Base-by-base conservation (phyloP, 2,797 vertebrate genomes). In the Prunella strophiata region DNA sequence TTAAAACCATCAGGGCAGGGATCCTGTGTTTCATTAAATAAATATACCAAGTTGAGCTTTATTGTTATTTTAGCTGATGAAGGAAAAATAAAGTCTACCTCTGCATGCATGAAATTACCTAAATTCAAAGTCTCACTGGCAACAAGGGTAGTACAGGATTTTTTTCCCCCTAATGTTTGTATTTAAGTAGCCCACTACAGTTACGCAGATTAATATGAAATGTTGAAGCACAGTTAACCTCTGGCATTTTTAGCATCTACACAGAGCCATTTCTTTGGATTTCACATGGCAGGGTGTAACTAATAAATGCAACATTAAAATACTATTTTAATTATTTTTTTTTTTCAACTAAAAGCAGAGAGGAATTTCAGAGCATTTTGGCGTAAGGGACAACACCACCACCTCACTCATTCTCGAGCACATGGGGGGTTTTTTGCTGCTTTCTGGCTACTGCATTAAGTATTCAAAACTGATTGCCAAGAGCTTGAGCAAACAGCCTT, bases 1-100 rank as follows among this genome's bases (percentile, higher is more conserved):
- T 98, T 97, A 93, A 98, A 98, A 97, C 96, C 97, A 97, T 94
- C 80, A 89, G 89, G 89, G 65, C 94, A 79, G 66, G 92, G 79
- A 96, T 97, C 96, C 97, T 96, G 93, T 36, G 85, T 97, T 97
- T 92, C 95, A 75, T 92, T 95, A 95, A 91, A 87, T 70, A 97
- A 96, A 97, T 97, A 97, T 63, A 91, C 91, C 54, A 68, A 92
- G 86, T 63, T 78, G 74, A 67, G 93, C 93, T 96, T 92, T 81
- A 92, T 92, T 92, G 94, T 96, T 94, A 83, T 94, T 96, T 96
- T 94, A 97, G 96, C 87, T 88, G 91, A 94, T 59, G 88, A 89
- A 93, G 91, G 80, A 90, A 95, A 96, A 94, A 57, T 68, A 91
- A 90, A 92, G 71, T 81, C 94, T 93, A 71, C 91, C 85, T 94